Base-by-base conservation (phyloP, 2,113 vertebrate genomes). In the Pollachius pollachius region DNA sequence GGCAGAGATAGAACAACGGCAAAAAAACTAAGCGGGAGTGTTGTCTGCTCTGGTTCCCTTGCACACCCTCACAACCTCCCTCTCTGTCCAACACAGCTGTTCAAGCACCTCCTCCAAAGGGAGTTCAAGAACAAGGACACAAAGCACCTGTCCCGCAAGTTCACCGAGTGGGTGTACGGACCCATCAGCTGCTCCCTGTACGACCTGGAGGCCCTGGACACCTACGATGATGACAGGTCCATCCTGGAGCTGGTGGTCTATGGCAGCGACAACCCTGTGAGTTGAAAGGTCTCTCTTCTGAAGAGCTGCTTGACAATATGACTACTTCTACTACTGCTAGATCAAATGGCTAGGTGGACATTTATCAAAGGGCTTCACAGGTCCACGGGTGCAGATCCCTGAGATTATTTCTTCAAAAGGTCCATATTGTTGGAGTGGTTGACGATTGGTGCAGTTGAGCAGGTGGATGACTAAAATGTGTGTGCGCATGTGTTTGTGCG, bases 131-230 rank as follows among this genome's bases (percentile, higher is more conserved):
- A 95, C 13, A 88, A 87, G 0, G 83, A 94, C 72, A 94, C 90
- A 72, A 94, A 94, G 67, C 95, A 99, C 72, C 88, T 99, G 82
- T 99, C 97, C 16, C 91, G 96, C 52, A 99, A 99, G 89, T 98
- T 99, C 89, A 99, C 96, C 0, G 97, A 99, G 87, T 99, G 97
- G 97, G 95, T 94, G 18, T 99, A 98, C 0, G 97, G 97, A 60
- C 97, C 97, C 0, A 94, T 99, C 68, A 94, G 94, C 71, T 93
- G 94, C 18, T 98, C 95, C 0, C 92, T 99, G 23, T 99, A 97
- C 1, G 97, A 99, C 86, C 89, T 99, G 65, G 93, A 91, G 70
- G 94, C 94, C 11, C 72, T 99, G 12, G 97, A 99, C 85, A 95
- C 96, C 0, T 93, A 89, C 41, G 8, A 9, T 0, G 94, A 98